Evolutionary conservation across 2,888 invertebrate species (phyloP).

Genomic region (Tipula lateralis): DNA sequence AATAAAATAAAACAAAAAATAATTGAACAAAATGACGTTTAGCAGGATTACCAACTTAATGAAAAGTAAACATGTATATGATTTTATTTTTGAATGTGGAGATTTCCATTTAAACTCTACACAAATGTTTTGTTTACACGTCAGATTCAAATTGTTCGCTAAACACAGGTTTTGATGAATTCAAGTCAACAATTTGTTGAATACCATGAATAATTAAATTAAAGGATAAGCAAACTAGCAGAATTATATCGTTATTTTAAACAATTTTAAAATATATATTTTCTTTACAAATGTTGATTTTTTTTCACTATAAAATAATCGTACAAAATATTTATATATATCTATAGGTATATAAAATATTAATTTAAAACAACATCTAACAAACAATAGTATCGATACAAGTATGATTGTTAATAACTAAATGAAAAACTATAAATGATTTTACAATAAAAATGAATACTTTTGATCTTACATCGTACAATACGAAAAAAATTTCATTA

Average conservation of each 20-base stretch:
- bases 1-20: constrained; percentile 24
- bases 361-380: not conserved
- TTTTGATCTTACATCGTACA: too few relatives aligned
- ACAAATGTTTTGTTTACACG: not conserved
- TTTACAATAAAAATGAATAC: not conserved
- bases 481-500: too few relatives aligned
- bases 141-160: too few relatives aligned
- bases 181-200: not conserved
- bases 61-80: not conserved
- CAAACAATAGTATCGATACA: not conserved
- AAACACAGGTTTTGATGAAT: not conserved
- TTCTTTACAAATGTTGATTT: not conserved
- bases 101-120: not conserved
- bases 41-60: not conserved
- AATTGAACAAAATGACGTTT: constrained; percentile 27
- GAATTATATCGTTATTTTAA: not conserved
- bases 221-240: not conserved
- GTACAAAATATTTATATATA: not conserved
- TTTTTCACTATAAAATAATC: not conserved
- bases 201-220: not conserved
- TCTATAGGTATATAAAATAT: not conserved
- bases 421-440: not conserved
- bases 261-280: not conserved
- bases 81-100: not conserved
- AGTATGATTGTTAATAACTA: not conserved